Evolutionary conservation across 2,113 vertebrate genomes (phyloP), one percentile per base, ranked within the genome.

Genomic region (Pseudopodoces humilis): DNA sequence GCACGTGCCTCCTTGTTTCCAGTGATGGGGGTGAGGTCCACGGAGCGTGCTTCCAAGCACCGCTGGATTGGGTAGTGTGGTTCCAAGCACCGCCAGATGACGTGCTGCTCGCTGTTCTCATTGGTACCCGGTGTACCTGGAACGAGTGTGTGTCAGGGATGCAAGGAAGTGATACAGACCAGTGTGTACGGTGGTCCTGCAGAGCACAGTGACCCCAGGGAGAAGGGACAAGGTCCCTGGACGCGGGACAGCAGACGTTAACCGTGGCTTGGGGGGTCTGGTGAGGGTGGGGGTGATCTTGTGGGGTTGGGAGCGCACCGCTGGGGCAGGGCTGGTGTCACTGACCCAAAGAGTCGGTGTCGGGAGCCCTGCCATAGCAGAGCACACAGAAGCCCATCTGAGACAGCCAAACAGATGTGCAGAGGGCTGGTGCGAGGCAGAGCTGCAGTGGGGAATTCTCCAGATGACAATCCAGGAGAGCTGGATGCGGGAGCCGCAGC

Each of bases 91-190:
- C 52, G 46, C 15, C 12, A 41, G 50, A 8, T 41, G 63, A 16
- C 0, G 2, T 22, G 59, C 59, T 37, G 13, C 11, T 58, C 6
- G 13, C 53, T 0, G 1, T 43, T 44, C 52, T 58, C 17, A 10
- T 10, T 52, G 19, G 39, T 14, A 8, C 5, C 1, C 30, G 27
- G 6, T 1, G 22, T 31, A 10, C 27, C 1, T 13, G 65, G 56
- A 70, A 33, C 0, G 1, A 15, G 3, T 3, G 14, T 2, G 9
- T 13, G 4, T 31, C 11, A 11, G 44, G 53, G n/a, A 6, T 9
- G 30, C 3, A 6, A 8, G 49, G 64, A 2, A 50, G 3, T 0
- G 17, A 19, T 8, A 6, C 0, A 0, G 62, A 52, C 22, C 39
- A 5, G 74, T 39, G 74, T 39, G 1, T 30, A 2, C 2, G 1